Evolutionary conservation across 2,888 invertebrate species (phyloP).

Genomic region (Hirtodrosophila histrioides): DNA sequence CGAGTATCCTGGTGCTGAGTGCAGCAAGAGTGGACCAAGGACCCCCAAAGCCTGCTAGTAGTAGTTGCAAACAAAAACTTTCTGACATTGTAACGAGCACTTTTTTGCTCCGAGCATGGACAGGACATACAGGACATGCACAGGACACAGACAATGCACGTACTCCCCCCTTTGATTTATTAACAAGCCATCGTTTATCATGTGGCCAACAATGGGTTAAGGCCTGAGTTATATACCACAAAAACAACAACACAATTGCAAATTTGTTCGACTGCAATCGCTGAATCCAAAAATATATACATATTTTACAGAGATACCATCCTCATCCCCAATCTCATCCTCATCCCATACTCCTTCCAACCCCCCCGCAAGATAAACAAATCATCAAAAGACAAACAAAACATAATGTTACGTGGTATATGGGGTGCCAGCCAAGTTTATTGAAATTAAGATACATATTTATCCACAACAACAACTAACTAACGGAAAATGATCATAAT

Average conservation of each 20-base stretch:
- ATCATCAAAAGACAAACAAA: slow-evolving; percentile 59
- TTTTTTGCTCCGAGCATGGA: slow-evolving; percentile 8
- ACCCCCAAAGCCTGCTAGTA: slow-evolving; percentile 12
- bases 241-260: slow-evolving; percentile 43
- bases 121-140: slow-evolving; percentile 20
- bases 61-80: slow-evolving; percentile 54
- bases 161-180: slow-evolving; percentile 69
- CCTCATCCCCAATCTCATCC: not conserved
- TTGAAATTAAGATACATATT: slow-evolving; percentile 67
- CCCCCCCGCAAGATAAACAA: slow-evolving; percentile 58
- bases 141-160: slow-evolving; percentile 45
- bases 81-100: slow-evolving; percentile 56
- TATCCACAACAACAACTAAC: slow-evolving; percentile 22
- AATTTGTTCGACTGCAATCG: slow-evolving; percentile 56
- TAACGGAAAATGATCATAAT: slow-evolving; percentile 61
- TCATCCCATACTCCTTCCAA: too few species aligned
- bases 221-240: slow-evolving; percentile 41
- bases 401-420: slow-evolving; percentile 27
- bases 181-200: slow-evolving; percentile 77
- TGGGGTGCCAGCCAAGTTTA: slow-evolving; percentile 48
- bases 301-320: too few species aligned
- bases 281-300: slow-evolving; percentile 15
- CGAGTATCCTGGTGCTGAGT: slow-evolving; percentile 72
- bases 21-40: slow-evolving; percentile 14
- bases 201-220: slow-evolving; percentile 73